Base-by-base conservation (phyloP, 2,113 vertebrate species). In the Thinocorus orbignyianus region DNA sequence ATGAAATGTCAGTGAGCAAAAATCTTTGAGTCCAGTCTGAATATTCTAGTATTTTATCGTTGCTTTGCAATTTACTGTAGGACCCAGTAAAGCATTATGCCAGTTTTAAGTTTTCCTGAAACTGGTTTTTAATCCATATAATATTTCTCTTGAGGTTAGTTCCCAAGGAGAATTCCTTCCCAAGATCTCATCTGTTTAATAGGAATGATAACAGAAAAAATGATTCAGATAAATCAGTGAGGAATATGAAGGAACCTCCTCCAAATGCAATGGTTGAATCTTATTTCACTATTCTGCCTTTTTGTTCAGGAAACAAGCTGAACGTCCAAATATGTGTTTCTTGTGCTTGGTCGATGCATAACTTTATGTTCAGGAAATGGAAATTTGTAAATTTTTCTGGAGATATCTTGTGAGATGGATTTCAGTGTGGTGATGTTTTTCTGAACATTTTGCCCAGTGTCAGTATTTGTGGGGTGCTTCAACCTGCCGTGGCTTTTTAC, bases 1-100 rank as follows among this genome's bases (percentile, higher is more conserved):
- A 71, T 31, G 66, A 84, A 81, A 95, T 94, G 44, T 55, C 41
- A 85, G 71, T 85, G 90, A 96, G 52, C 23, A 72, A 95, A 95
- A 77, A 57, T 58, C 37, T 93, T 84, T 54, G 52, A 64, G 61
- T 94, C 44, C 22, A 51, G 26, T 46, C 73, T 7, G 7, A 58
- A 72, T 79, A 84, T 35, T 55, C n/a, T 65, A 44, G 23, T 41
- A 79, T 25, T 88, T 88, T 12, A 70, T 57, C 3, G 15, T 28
- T 76, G 49, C 30, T 93, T 85, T 90, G 23, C 35, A 76, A 31
- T 91, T 95, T 79, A 58, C 11, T 33, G 25, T 81, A 64, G 35
- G 17, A 74, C 19, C 15, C 42, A 52, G 35, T n/a, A 81, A 74
- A 78, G 28, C 9, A 80, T 48, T 65, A 54, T 66, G 68, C 17